Evolutionary conservation across 2,113 vertebrate species (phyloP).

Genomic region (Amblyornis subalaris): DNA sequence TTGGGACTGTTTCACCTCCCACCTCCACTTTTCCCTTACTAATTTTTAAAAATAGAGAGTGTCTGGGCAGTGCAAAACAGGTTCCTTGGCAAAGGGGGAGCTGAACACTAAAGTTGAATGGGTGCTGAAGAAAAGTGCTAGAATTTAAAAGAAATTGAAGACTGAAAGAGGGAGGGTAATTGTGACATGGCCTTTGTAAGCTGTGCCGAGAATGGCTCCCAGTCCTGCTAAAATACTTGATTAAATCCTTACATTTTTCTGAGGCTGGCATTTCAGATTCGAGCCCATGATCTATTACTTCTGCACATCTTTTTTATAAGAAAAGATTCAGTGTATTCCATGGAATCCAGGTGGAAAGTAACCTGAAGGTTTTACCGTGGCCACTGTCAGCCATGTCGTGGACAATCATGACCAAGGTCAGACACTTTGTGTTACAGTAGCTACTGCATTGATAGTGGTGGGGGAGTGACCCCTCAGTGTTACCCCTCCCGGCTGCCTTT

Average conservation of each 20-base stretch:
- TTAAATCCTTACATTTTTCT: neutral
- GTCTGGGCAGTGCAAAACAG: neutral
- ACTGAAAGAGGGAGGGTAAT: neutral
- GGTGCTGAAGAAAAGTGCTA: neutral
- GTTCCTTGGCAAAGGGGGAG: neutral
- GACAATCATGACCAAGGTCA: rapidly evolving
- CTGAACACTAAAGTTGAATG: neutral
- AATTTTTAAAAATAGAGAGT: neutral
- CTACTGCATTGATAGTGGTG: neutral
- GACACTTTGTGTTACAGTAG: neutral
- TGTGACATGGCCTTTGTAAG: neutral
- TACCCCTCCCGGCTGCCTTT: neutral
- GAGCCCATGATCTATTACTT: neutral
- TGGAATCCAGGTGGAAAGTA: neutral
- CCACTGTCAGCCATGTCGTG: neutral
- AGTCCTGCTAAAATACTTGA: neutral
- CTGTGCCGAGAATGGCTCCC: neutral
- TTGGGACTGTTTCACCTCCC: neutral
- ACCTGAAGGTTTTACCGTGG: rapidly evolving
- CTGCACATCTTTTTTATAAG: no score
- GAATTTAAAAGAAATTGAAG: neutral
- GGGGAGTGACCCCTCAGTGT: rapidly evolving
- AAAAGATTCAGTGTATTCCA: no score
- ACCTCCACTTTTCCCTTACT: neutral
- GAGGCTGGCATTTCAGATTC: neutral